Evolutionary conservation across 2,888 invertebrate genomes (phyloP), one percentile per base, ranked within the genome.

Genomic region (Pterostichus niger): DNA sequence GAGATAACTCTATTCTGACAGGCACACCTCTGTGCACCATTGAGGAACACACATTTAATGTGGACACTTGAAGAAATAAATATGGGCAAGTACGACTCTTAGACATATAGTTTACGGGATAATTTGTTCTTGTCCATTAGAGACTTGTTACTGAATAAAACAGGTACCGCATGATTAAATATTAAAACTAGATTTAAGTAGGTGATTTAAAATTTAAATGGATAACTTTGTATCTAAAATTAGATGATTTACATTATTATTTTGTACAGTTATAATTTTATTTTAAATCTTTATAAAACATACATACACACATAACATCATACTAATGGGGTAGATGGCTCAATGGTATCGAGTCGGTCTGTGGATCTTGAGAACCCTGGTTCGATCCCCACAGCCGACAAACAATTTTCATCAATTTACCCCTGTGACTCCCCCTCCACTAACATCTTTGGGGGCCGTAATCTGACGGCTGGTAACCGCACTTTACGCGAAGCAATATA

Each of bases 1-100:
- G 40, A 68, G 40, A 68, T 68, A 68, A 68, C 68, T 68, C 68
- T 71, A 71, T 71, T 46, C 68, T 71, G 68, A 71, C 68, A 71
- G 68, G 40, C 68, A 71, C 68, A 13, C 68, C 68, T 40, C 31
- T 40, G 6, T 17, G 56, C 56, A 17, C 56, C 56, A 56, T 13
- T 17, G 56, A 56, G 56, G 56, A 56, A 52, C 52, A 17, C 56
- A 56, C 56, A 13, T 56, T 56, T 17, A 17, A 17, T 40, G 44
- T 40, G 68, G 35, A 64, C 64, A 64, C 40, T 40, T 71, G 68
- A 71, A 71, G 64, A 71, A 44, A 71, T 44, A 71, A 71, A 71
- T 71, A 71, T 71, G 13, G 40, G 13, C 44, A 71, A 71, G 40
- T 44, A 17, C 2, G 44, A 71, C 68, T 44, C 44, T 71, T 71